Base-by-base conservation (phyloP, 2,113 vertebrate genomes). In the Pelvicachromis taeniatus region DNA sequence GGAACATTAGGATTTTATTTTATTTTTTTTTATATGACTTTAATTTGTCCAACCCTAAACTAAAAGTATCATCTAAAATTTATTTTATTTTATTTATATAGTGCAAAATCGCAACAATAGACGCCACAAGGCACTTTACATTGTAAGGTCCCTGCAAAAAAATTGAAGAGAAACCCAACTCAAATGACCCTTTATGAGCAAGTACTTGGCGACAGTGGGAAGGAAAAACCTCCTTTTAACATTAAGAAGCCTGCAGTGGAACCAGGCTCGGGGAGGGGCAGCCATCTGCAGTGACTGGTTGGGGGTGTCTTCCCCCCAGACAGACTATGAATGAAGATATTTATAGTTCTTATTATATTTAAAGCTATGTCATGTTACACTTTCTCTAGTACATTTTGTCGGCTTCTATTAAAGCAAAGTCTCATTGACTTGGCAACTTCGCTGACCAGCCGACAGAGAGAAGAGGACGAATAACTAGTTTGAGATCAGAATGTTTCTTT, bases 181-280 rank as follows among this genome's bases (percentile, higher is more conserved):
- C 33, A 63, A 38, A 38, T 38, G 2, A 0, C 0, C 2, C 33
- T 6, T 38, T 65, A 38, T 65, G 2, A 63, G 59, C 33, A 63
- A 63, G 59, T 63, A 63, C 59, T 21, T 63, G 11, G 33, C 6
- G 0, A 65, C 17, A 21, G 33, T 65, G 19, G 59, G 19, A 65
- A 65, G 33, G 38, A 65, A 63, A 58, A 38, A 8, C 0, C 3
- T 0, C 11, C 7, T 56, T 63, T 65, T 65, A 1, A 65, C 0
- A 38, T 0, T 11, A 65, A 65, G 59, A 65, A 38, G 21, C n/a
- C 11, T 0, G 10, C 33, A 63, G 11, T 21, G 33, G 33, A 19
- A 63, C 59, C 33, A 63, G 59, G 33, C 33, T 63, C 59, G 38
- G 33, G 2, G 31, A 0, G 0, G 12, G 59, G 33, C 59, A 65